Percentiles rank a stretch among this genome's conserved stretches.
Conservation (phyloP, 2,888 invertebrate species). For the Mechanitis messenoides region DNA sequence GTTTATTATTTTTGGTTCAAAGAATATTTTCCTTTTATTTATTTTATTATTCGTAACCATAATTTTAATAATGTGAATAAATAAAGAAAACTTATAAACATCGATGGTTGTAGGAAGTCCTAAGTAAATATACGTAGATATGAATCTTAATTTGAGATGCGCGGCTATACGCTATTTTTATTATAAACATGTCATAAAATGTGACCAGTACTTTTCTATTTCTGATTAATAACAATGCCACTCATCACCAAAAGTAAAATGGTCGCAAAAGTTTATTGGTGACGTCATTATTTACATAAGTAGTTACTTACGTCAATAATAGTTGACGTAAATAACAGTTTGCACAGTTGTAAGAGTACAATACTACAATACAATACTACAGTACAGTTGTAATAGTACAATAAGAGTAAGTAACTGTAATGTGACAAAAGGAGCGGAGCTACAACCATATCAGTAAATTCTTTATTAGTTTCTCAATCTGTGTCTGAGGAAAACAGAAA, state of each 20-base stretch:
- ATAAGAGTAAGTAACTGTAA: not conserved
- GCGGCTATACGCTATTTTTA: not conserved
- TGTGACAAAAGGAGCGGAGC: not conserved
- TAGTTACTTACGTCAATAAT: too few relatives aligned
- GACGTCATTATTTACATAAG: conserved; percentile 1
- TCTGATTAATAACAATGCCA: not conserved
- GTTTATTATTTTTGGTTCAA: not conserved
- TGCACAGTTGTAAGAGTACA: too few relatives aligned
- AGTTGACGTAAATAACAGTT: too few relatives aligned
- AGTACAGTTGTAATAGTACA: too few relatives aligned
- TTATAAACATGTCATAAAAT: not conserved
- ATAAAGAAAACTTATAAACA: too few relatives aligned
- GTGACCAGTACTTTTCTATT: not conserved
- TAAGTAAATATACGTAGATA: too few relatives aligned
- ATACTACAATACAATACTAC: too few relatives aligned
- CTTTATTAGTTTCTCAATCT: not conserved
- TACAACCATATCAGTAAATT: not conserved
- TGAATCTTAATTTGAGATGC: too few relatives aligned
- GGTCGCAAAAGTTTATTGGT: not conserved
- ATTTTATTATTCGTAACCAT: too few relatives aligned
- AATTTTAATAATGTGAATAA: too few relatives aligned
- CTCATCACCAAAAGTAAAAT: not conserved
- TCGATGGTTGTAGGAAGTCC: too few relatives aligned
- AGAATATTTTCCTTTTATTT: not conserved
- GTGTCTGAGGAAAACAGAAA: too few relatives aligned